A percentile compares a stretch with the other conserved stretches of the same genome.
Conservation (phyloP, 2,888 invertebrate genomes). For the Leptopilina syphax region DNA sequence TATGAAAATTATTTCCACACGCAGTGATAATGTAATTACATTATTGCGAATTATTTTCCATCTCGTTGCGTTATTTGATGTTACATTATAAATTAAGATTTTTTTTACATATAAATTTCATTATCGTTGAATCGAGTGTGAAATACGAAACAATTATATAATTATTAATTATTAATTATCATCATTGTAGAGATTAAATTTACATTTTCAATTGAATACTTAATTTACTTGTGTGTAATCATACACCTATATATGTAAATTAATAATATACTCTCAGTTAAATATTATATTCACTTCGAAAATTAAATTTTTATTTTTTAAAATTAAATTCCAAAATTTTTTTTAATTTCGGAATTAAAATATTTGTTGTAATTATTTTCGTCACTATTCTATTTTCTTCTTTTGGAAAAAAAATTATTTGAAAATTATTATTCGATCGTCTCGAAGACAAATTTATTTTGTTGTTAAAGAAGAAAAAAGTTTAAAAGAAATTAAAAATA, state of each 20-base stretch:
- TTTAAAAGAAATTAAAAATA: background rate
- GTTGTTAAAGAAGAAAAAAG: background rate
- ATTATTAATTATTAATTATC: background rate
- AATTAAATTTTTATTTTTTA: background rate
- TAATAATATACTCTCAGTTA: background rate
- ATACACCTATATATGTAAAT: background rate
- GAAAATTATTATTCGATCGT: too few relatives aligned
- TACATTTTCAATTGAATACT: background rate
- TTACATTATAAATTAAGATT: background rate
- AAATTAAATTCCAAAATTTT: background rate
- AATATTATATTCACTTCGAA: background rate
- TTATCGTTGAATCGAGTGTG: background rate
- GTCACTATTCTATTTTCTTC: too few relatives aligned
- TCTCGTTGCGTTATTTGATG: too few relatives aligned
- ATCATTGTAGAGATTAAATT: background rate
- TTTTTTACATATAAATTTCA: background rate
- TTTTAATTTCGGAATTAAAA: too few relatives aligned
- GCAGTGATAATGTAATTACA: too few relatives aligned
- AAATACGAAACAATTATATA: background rate
- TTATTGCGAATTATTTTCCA: too few relatives aligned
- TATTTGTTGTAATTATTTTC: too few relatives aligned
- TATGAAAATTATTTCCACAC: too few relatives aligned
- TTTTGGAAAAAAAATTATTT: too few relatives aligned
- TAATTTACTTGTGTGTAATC: background rate
- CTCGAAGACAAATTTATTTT: too few relatives aligned